Percentiles rank a stretch among this genome's conserved stretches.
Evolutionary conservation across 2,113 vertebrate genomes (phyloP).

Genomic region (Lepisosteus osseus): DNA sequence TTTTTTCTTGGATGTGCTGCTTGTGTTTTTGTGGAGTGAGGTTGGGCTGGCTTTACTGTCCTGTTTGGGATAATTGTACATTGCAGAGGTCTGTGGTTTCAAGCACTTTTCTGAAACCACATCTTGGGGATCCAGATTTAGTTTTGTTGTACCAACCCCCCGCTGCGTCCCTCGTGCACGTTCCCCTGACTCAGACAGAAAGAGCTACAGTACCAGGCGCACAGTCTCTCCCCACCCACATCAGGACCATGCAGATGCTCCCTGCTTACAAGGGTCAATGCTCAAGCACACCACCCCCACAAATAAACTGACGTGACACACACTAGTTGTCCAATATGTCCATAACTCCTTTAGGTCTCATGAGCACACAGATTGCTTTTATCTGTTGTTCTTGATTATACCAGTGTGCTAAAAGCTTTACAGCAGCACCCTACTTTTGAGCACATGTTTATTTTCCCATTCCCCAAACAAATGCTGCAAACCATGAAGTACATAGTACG

Average conservation of each 20-base stretch:
- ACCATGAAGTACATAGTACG: no score
- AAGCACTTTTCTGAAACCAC: slow-evolving; percentile 68
- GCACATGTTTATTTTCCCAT: no score
- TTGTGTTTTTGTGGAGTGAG: slow-evolving; percentile 57
- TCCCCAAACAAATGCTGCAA: no score
- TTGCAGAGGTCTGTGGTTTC: slow-evolving; percentile 69
- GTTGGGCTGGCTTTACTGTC: slow-evolving; percentile 55
- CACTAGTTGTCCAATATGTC: no score
- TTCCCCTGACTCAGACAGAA: slow-evolving; percentile 14
- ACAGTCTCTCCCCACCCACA: not conserved
- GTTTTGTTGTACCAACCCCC: slow-evolving; percentile 55
- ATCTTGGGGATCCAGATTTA: slow-evolving; percentile 68
- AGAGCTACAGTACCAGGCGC: not conserved
- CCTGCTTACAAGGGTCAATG: no score
- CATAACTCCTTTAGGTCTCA: no score
- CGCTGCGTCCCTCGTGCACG: slow-evolving; percentile 44
- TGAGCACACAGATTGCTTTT: no score
- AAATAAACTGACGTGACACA: no score
- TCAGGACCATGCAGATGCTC: not conserved
- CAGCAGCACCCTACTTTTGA: no score
- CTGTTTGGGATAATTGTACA: slow-evolving; percentile 78
- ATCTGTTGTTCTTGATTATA: no score
- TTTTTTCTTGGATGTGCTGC: slow-evolving; percentile 46
- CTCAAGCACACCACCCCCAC: no score
- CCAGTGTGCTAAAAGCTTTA: no score